phyloP scores from a whole-genome alignment of 2,888 invertebrate genomes.

The Caenorhabditis imperialis region DNA sequence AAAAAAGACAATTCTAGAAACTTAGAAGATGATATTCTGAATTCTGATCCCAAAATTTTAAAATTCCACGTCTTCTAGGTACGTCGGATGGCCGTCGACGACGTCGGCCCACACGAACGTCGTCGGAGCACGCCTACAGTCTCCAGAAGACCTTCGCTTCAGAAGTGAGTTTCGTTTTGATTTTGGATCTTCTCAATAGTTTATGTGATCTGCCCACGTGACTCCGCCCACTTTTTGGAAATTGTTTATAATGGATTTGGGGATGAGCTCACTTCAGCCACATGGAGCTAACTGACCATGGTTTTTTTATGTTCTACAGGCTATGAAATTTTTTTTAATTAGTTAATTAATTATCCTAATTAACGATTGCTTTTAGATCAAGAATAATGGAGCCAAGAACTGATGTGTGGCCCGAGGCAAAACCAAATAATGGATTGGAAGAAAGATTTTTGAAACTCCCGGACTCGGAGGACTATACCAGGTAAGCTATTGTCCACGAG shows the following conservation, averaged over 20 bases:
- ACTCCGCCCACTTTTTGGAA: background rate
- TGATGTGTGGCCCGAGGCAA: slow-evolving; percentile 77
- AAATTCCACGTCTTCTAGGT: slow-evolving; percentile 42
- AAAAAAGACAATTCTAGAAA: no score
- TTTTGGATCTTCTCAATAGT: no score
- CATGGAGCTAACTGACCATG: no score
- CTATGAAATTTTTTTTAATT: no score
- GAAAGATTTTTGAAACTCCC: slow-evolving; percentile 69
- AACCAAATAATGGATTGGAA: slow-evolving; percentile 69
- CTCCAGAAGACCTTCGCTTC: slow-evolving; percentile 68
- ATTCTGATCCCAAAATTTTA: background rate
- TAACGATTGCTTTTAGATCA: slow-evolving; percentile 35
- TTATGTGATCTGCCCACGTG: background rate
- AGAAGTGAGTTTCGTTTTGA: slow-evolving; percentile 59
- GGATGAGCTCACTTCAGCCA: background rate
- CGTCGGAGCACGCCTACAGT: slow-evolving; percentile 75
- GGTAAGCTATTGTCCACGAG: slow-evolving; percentile 19
- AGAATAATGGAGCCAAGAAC: slow-evolving; percentile 68
- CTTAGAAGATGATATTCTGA: no score
- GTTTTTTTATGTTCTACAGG: no score
- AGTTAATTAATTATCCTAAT: no score
- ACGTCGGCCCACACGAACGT: slow-evolving; percentile 67
- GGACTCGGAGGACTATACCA: slow-evolving; percentile 83
- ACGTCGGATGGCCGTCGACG: slow-evolving; percentile 66
- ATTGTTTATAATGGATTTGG: background rate